Conservation (phyloP, 2,797 vertebrate species). For the Coregonus suidteri region DNA sequence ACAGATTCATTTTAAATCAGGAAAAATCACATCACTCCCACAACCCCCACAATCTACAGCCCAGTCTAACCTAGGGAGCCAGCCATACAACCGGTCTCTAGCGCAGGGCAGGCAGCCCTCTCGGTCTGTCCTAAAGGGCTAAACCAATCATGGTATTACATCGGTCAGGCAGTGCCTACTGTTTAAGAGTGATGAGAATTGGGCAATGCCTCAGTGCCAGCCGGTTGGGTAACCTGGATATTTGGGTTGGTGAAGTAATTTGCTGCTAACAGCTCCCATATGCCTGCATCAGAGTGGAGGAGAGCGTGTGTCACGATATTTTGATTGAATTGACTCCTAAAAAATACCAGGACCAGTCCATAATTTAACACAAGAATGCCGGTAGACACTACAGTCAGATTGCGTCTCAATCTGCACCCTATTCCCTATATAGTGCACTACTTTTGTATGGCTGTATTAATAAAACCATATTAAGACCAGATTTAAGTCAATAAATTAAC, state of each 20-base stretch:
- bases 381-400: not conserved
- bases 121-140: not conserved
- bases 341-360: not conserved
- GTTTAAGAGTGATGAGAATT: not conserved
- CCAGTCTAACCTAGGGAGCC: not conserved
- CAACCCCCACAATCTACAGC: not conserved
- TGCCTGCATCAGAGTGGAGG: conserved; percentile 3
- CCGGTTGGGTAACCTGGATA: not conserved
- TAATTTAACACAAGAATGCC: not conserved
- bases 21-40: not conserved
- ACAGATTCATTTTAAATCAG: too few species aligned
- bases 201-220: not conserved
- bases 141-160: conserved; percentile 2
- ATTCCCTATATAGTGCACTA: too few species aligned
- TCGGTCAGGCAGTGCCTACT: not conserved
- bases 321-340: not conserved
- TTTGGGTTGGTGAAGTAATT: conserved; percentile 10
- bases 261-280: conserved; percentile 14
- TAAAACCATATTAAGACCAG: not conserved
- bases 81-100: not conserved
- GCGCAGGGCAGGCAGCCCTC: not conserved
- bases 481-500: not conserved
- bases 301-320: not conserved
- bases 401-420: too few species aligned
- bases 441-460: not conserved